Percentiles rank a stretch among this genome's conserved stretches.
These are phyloP conservation scores for Rotaria magnacalcarata DNA, from an alignment of 2,888 invertebrate genomes.

Conservation along the genomic window DNA sequence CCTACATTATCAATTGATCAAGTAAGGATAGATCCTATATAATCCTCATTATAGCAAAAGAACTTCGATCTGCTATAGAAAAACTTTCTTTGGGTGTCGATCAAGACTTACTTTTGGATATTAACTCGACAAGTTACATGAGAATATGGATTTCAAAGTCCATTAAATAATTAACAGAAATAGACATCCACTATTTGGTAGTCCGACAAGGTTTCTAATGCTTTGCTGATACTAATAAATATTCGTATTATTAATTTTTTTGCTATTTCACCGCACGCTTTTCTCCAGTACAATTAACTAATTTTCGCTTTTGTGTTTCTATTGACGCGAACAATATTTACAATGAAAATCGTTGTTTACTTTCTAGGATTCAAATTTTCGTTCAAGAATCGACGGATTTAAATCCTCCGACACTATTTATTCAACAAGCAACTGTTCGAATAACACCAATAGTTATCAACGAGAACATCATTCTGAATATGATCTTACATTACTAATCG, in stretches of 20 bases:
- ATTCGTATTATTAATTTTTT: background rate
- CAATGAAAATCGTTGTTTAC: background rate
- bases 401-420: background rate
- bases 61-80: too few relatives aligned
- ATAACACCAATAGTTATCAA: background rate
- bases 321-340: too few relatives aligned
- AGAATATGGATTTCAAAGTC: too few relatives aligned
- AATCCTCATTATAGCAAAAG: too few relatives aligned
- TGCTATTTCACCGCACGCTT: too few relatives aligned
- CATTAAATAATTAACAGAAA: too few relatives aligned
- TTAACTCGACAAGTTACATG: background rate
- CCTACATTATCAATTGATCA: background rate
- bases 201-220: background rate
- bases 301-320: too few relatives aligned
- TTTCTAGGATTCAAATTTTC: background rate
- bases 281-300: too few relatives aligned
- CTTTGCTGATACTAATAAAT: background rate
- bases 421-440: background rate
- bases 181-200: too few relatives aligned
- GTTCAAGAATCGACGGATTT: background rate
- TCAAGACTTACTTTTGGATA: background rate
- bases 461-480: slow-evolving; percentile 10
- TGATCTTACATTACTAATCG: background rate
- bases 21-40: background rate
- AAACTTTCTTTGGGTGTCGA: background rate